Conservation (phyloP, 2,113 vertebrate genomes). For the Stegastes partitus region DNA sequence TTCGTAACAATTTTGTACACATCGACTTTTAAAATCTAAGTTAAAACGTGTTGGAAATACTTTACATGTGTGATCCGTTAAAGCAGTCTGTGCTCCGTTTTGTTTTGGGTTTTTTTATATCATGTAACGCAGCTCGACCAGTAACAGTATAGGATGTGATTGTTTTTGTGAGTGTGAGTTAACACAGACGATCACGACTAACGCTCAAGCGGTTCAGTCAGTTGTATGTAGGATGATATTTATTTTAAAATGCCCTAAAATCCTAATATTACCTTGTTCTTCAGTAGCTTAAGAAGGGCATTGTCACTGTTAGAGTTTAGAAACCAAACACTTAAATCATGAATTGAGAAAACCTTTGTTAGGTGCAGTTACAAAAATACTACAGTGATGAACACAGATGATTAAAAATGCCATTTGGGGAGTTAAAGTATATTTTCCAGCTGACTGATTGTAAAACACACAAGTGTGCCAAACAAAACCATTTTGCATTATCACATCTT, state of each 20-base stretch:
- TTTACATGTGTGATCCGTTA: constrained; percentile 28
- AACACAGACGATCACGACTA: not conserved
- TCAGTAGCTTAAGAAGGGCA: not conserved
- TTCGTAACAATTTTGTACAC: constrained; percentile 45
- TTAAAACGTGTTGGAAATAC: constrained; percentile 38
- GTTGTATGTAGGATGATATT: not conserved
- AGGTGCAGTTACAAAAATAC: not conserved
- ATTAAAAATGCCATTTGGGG: constrained; percentile 21
- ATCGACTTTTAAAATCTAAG: constrained; percentile 16
- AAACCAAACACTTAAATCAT: not conserved
- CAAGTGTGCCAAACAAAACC: constrained; percentile 57
- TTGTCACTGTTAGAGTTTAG: not conserved
- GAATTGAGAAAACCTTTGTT: not conserved
- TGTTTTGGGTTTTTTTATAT: constrained; percentile 52
- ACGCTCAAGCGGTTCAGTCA: not conserved
- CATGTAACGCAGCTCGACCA: not conserved
- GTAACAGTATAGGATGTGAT: not conserved
- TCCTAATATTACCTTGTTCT: not conserved
- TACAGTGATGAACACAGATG: not conserved
- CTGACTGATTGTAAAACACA: constrained; percentile 23
- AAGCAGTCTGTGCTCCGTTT: constrained; percentile 41
- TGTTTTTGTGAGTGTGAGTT: not conserved
- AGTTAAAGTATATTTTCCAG: not conserved
- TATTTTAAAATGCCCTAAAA: not conserved
- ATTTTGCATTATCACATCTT: constrained; percentile 19